These are phyloP conservation scores for Gallinago jamesoni DNA, from an alignment of 2,113 vertebrate species.

Conservation along the genomic window DNA sequence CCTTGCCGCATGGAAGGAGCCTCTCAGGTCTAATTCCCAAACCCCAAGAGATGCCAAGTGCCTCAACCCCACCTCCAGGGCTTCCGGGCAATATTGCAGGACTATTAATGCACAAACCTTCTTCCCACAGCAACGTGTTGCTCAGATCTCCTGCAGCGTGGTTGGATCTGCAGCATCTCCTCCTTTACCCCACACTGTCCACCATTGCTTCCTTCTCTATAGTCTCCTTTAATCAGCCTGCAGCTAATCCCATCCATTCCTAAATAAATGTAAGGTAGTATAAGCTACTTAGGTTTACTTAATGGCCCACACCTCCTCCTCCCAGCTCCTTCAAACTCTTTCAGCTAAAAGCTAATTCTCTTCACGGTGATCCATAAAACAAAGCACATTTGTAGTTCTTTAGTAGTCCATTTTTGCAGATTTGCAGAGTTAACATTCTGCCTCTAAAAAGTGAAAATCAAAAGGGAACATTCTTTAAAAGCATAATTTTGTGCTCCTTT, in stretches of 20 bases:
- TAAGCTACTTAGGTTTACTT: conserved; percentile 22
- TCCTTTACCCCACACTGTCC: background rate
- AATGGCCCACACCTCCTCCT: background rate
- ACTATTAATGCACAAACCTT: background rate
- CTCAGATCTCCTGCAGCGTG: background rate
- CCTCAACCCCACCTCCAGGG: background rate
- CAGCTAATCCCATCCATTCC: background rate
- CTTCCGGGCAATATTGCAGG: background rate
- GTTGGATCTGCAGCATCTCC: background rate
- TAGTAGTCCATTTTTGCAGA: background rate
- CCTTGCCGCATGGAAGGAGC: background rate
- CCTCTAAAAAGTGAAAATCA: background rate
- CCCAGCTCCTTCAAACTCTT: background rate
- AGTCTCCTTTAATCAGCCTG: background rate
- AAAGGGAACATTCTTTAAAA: background rate
- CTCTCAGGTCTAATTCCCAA: background rate
- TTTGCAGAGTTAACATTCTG: background rate
- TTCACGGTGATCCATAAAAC: background rate
- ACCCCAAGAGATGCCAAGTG: background rate
- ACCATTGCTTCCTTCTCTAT: background rate
- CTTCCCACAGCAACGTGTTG: background rate
- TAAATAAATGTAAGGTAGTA: conserved; percentile 4
- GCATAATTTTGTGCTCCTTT: background rate
- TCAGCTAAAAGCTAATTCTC: background rate
- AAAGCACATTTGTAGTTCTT: background rate